A percentile compares a stretch with the other conserved stretches of the same genome.
Evolutionary conservation across 2,113 vertebrate genomes (phyloP).

Genomic region (Gasterosteus nipponicus): DNA sequence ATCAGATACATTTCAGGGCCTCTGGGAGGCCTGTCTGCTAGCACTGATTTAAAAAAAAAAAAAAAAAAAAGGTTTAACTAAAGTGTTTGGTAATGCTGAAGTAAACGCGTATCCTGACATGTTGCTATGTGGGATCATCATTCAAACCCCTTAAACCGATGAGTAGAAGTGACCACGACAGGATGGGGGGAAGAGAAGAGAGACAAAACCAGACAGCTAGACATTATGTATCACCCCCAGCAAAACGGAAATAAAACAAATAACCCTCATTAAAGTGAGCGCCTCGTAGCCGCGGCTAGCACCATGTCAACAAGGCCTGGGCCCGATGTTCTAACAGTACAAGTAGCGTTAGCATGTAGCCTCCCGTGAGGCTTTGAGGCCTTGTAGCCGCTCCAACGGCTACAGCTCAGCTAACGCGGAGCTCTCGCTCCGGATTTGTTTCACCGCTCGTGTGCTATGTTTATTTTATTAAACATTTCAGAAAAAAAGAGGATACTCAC

Average conservation of each 20-base stretch:
- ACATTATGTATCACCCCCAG: not conserved
- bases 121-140: not conserved
- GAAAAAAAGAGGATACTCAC: slow-evolving; percentile 80
- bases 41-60: not conserved
- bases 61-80: not conserved
- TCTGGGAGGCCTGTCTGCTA: not conserved
- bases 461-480: not conserved
- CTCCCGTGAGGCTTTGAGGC: slow-evolving; percentile 67
- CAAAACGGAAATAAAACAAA: not conserved
- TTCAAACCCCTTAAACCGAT: not conserved
- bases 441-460: slow-evolving; percentile 1
- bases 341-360: slow-evolving; percentile 58
- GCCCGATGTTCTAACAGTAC: slow-evolving; percentile 28
- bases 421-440: not conserved
- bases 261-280: not conserved
- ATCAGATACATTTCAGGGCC: slow-evolving; percentile 19
- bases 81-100: not conserved
- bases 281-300: fast-evolving
- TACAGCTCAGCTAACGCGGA: slow-evolving; percentile 33
- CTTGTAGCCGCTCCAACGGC: slow-evolving; percentile 57
- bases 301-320: slow-evolving; percentile 20
- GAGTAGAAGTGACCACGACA: not conserved
- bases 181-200: not conserved
- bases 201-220: slow-evolving; percentile 34
- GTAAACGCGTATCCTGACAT: not conserved